Conservation (phyloP, 2,797 vertebrate genomes). For the Pteropus rufus region DNA sequence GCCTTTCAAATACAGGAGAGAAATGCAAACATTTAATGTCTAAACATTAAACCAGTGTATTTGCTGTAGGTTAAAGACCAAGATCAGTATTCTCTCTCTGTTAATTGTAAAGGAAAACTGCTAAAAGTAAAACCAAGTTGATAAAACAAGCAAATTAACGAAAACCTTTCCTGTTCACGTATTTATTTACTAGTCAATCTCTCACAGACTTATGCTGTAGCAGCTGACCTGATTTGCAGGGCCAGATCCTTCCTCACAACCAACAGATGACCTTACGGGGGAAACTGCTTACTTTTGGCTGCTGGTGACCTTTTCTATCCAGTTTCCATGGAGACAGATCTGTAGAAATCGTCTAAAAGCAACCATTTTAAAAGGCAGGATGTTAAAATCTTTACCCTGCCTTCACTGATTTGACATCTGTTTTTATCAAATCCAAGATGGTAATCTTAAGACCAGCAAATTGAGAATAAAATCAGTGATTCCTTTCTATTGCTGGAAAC, state of each 20-base stretch:
- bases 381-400: constrained; percentile 67
- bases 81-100: background rate
- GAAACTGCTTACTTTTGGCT: constrained; percentile 62
- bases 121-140: background rate
- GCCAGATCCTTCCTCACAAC: constrained; percentile 10
- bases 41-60: rapidly evolving
- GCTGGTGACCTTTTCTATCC: constrained; percentile 56
- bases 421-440: constrained; percentile 67
- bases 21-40: background rate
- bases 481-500: constrained; percentile 35
- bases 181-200: background rate
- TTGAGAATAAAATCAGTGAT: background rate
- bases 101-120: background rate
- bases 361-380: constrained; percentile 68
- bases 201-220: background rate
- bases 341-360: constrained; percentile 68
- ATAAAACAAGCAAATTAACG: background rate
- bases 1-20: constrained; percentile 12
- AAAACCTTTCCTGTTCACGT: background rate
- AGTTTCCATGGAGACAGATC: constrained; percentile 79
- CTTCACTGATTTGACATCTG: constrained; percentile 43
- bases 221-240: background rate
- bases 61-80: background rate
- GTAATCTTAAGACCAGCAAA: constrained; percentile 4
- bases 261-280: constrained; percentile 55